Evolutionary conservation across 2,888 invertebrate genomes (phyloP).

Genomic region (Cataglyphis livida): DNA sequence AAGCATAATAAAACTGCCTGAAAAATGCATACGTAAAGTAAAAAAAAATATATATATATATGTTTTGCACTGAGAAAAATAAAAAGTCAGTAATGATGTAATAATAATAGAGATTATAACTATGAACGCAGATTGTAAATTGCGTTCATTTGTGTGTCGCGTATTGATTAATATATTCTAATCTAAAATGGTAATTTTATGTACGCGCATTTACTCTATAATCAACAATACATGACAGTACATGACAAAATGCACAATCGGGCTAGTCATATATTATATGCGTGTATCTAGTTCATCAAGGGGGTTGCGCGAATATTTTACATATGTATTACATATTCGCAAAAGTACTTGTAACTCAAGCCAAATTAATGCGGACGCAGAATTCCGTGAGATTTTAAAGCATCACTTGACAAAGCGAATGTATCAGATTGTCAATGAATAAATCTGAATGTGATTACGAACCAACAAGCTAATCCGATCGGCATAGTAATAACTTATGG

Average conservation of each 20-base stretch:
- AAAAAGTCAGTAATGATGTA: not conserved
- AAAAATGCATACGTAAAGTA: not conserved
- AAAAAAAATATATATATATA: not conserved
- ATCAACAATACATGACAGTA: constrained; percentile 8
- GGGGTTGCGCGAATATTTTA: constrained; percentile 4
- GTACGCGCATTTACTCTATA: not conserved
- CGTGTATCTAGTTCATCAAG: constrained; percentile 10
- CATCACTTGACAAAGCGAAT: constrained; percentile 51
- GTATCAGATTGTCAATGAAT: constrained; percentile 51
- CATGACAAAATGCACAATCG: not conserved
- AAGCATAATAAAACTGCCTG: not conserved
- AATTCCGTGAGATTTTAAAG: constrained; percentile 42
- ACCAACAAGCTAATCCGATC: constrained; percentile 54
- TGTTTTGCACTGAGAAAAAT: not conserved
- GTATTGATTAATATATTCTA: constrained; percentile 33
- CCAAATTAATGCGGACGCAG: constrained; percentile 42
- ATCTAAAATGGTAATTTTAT: constrained; percentile 40
- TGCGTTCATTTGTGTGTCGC: not conserved
- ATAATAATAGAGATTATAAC: not conserved
- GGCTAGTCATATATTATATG: constrained; percentile 18
- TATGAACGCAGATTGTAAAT: not conserved
- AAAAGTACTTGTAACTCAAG: constrained; percentile 46
- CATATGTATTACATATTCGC: constrained; percentile 25
- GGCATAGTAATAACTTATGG: constrained; percentile 63
- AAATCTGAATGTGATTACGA: constrained; percentile 62